Conservation (phyloP, 2,113 vertebrate genomes). For the Dipodomys merriami region DNA sequence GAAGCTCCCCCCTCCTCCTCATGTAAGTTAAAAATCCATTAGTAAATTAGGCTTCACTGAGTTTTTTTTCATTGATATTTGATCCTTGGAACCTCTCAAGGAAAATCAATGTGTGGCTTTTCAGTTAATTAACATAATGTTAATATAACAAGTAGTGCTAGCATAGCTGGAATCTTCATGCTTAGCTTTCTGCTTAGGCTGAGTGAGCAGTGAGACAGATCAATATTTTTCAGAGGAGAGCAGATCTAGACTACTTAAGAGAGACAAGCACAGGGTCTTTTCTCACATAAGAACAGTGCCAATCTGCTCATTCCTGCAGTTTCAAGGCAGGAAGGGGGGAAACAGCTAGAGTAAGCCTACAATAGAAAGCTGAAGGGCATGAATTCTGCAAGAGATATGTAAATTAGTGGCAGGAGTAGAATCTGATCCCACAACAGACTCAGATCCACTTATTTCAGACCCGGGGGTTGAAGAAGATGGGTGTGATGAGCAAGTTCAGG, state of each 20-base stretch:
- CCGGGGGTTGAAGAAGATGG: background rate
- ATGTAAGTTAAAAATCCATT: slow-evolving; percentile 83
- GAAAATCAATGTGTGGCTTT: slow-evolving; percentile 84
- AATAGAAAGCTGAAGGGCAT: background rate
- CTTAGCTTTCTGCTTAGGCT: background rate
- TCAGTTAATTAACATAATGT: slow-evolving; percentile 82
- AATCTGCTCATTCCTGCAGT: background rate
- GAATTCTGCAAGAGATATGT: background rate
- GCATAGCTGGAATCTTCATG: background rate
- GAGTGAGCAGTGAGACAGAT: background rate
- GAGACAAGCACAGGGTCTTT: background rate
- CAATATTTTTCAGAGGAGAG: background rate
- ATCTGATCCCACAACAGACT: background rate
- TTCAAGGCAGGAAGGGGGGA: background rate
- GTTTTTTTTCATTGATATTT: slow-evolving; percentile 81
- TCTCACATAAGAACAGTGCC: background rate
- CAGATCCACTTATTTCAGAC: background rate
- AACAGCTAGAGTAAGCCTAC: background rate
- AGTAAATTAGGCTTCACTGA: slow-evolving; percentile 84
- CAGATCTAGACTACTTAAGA: background rate
- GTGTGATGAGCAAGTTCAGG: background rate
- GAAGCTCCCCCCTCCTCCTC: slow-evolving; percentile 69
- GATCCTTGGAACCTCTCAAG: slow-evolving; percentile 84
- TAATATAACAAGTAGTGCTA: slow-evolving; percentile 49
- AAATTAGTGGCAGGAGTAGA: background rate